Evolutionary conservation across 1,140 invertebrate species (phyloP).

Genomic region (Apis laboriosa): DNA sequence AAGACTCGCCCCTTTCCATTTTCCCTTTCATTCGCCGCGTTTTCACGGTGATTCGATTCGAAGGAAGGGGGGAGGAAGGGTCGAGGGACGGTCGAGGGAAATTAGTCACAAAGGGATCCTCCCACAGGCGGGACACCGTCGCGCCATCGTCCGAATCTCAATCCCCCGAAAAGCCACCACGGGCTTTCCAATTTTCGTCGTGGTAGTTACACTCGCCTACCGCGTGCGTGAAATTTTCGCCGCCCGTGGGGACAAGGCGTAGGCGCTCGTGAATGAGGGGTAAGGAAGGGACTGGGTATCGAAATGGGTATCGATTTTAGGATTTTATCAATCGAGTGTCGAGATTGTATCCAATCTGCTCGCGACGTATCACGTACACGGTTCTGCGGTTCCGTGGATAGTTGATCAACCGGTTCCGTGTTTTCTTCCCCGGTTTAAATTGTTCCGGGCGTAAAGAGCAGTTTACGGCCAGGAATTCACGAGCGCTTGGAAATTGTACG

Average conservation of each 20-base stretch:
- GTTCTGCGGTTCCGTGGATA: conserved; percentile 34
- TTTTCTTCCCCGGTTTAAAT: background rate
- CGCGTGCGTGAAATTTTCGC: background rate
- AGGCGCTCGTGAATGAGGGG: background rate
- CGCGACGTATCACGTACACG: conserved; percentile 45
- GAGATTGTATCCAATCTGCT: background rate
- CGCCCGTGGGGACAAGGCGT: conserved; percentile 17
- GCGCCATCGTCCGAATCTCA: conserved; percentile 23
- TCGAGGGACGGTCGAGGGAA: conserved; percentile 4
- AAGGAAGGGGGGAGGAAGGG: background rate
- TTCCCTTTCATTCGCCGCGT: conserved; percentile 3
- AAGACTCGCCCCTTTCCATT: background rate
- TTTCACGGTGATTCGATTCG: conserved; percentile 20
- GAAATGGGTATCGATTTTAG: conserved; percentile 29
- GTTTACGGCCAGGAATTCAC: too few species aligned
- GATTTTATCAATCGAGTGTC: conserved; percentile 35
- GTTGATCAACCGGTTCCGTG: conserved; percentile 29
- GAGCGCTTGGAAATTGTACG: background rate
- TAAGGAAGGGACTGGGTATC: background rate
- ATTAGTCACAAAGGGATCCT: conserved; percentile 40
- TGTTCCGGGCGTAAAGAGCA: background rate
- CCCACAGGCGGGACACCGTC: conserved; percentile 4
- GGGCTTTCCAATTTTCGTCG: conserved; percentile 40
- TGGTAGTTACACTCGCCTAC: background rate
- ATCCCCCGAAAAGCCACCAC: conserved; percentile 23